These are phyloP conservation scores for Thaumatotibia leucotreta DNA, from an alignment of 1,140 invertebrate genomes.

Conservation along the genomic window DNA sequence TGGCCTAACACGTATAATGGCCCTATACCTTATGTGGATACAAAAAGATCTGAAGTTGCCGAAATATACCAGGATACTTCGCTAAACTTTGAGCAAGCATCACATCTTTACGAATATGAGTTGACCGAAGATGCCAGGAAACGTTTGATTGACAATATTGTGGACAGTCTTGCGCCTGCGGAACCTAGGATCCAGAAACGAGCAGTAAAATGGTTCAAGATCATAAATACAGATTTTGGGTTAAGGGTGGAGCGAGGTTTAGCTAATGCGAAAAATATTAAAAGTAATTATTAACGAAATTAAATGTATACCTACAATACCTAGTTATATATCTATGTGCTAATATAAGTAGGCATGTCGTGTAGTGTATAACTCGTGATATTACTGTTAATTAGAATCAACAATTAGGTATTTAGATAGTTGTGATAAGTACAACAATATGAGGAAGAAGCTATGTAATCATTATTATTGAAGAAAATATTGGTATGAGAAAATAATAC, in stretches of 20 bases:
- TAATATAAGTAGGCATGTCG: too few relatives aligned
- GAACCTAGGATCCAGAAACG: constrained; percentile 87
- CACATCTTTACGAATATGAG: constrained; percentile 40
- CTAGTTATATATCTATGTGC: too few relatives aligned
- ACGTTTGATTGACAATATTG: constrained; percentile 87
- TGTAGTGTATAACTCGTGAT: too few relatives aligned
- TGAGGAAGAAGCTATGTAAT: too few relatives aligned
- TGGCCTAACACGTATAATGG: background rate
- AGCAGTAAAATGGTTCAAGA: constrained; percentile 81
- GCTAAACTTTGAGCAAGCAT: background rate
- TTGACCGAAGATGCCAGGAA: constrained; percentile 81
- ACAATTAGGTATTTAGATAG: too few relatives aligned
- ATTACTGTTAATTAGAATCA: too few relatives aligned
- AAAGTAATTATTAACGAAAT: constrained; percentile 4
- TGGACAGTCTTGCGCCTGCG: constrained; percentile 81
- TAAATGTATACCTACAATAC: too few relatives aligned
- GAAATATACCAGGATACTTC: background rate
- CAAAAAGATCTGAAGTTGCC: background rate
- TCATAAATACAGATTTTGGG: constrained; percentile 80
- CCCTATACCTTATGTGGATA: background rate
- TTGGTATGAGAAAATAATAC: too few relatives aligned
- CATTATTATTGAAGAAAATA: too few relatives aligned
- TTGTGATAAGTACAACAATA: too few relatives aligned
- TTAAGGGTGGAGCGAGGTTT: constrained; percentile 77
- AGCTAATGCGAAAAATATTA: constrained; percentile 44